Evolutionary conservation across 2,113 vertebrate genomes (phyloP).

Genomic region (Trematocara variabile): DNA sequence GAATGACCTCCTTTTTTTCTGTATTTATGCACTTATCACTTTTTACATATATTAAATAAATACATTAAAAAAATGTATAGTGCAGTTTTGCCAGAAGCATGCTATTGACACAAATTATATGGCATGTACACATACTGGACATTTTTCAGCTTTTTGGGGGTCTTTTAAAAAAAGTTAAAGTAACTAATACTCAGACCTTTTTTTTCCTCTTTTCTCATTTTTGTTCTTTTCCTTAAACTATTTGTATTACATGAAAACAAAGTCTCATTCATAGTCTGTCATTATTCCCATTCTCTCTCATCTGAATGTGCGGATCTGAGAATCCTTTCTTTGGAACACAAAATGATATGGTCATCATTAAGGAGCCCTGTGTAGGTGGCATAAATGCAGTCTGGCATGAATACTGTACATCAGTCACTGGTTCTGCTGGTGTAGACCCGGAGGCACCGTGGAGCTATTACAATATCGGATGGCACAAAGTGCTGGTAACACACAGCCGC

Average conservation of each 20-base stretch:
- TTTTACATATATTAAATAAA: not conserved
- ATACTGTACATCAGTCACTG: not conserved
- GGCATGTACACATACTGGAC: not conserved
- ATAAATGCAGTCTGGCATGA: not conserved
- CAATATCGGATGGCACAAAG: slow-evolving; percentile 26
- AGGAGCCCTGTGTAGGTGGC: not conserved
- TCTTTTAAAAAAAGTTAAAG: not conserved
- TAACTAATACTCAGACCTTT: not conserved
- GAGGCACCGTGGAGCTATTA: not conserved
- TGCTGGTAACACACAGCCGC: not conserved
- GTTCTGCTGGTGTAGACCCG: not conserved
- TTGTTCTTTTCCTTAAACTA: not conserved
- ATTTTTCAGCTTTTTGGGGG: not conserved
- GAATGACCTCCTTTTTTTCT: not conserved
- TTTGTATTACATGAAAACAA: not conserved
- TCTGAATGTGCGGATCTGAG: not conserved
- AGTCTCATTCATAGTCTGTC: not conserved
- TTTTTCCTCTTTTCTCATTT: not conserved
- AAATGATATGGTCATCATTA: not conserved
- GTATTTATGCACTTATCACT: not conserved
- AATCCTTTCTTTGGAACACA: not conserved
- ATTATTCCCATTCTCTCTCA: not conserved
- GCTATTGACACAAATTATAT: not conserved
- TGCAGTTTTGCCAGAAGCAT: not conserved
- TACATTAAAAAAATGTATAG: not conserved